phyloP scores from a whole-genome alignment of 1,140 invertebrate genomes.

The Carposina sasakii region DNA sequence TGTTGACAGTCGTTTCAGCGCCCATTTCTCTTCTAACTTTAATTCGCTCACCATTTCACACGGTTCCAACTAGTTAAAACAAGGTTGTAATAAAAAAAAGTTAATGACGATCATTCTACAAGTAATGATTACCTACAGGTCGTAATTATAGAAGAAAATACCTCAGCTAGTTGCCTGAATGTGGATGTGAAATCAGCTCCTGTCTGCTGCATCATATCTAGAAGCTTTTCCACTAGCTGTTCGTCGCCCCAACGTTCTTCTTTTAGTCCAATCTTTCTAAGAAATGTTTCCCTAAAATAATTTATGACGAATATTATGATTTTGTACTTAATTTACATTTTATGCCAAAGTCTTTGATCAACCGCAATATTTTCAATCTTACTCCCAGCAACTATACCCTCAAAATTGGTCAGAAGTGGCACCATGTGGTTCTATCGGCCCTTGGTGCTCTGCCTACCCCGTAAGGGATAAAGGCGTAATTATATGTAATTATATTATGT shows the following conservation, averaged over 20 bases:
- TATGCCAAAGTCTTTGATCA: too few relatives aligned
- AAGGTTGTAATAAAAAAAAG: neutral
- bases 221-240: constrained; percentile 71
- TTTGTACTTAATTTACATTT: too few relatives aligned
- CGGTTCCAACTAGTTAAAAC: constrained; percentile 47
- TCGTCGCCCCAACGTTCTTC: constrained; percentile 59
- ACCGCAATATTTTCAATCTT: too few relatives aligned
- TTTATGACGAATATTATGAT: neutral
- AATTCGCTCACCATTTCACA: constrained; percentile 47
- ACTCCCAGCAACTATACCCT: too few relatives aligned
- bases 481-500: too few relatives aligned
- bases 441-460: too few relatives aligned
- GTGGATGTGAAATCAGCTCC: constrained; percentile 78
- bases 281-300: constrained; percentile 50
- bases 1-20: constrained; percentile 58
- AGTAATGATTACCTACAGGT: too few relatives aligned
- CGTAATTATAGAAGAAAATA: constrained; percentile 12
- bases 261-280: constrained; percentile 68
- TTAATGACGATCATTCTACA: too few relatives aligned
- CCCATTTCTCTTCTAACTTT: constrained; percentile 60
- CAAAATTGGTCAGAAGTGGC: too few relatives aligned
- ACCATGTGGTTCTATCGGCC: too few relatives aligned
- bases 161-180: constrained; percentile 74
- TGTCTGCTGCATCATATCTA: constrained; percentile 76
- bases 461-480: too few relatives aligned